Percentiles rank a stretch among this genome's conserved stretches.
phyloP scores from a whole-genome alignment of 1,140 invertebrate genomes.

The Drosophila varians region DNA sequence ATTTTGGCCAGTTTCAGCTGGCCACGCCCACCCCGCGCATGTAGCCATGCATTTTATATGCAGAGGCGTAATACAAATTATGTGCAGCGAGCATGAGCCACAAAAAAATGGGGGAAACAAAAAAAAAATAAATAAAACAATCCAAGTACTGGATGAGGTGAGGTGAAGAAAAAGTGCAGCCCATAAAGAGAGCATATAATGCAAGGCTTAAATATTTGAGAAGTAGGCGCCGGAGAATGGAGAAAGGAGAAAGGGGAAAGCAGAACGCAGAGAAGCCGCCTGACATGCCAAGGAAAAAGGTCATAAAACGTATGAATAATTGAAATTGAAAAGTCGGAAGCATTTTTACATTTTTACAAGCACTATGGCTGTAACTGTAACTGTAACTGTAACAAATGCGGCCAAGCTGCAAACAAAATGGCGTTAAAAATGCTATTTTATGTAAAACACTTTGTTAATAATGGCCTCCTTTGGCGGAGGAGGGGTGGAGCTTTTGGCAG shows the following conservation, averaged over 20 bases:
- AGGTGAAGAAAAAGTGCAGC: slow-evolving; percentile 13
- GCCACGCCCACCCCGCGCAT: slow-evolving; percentile 58
- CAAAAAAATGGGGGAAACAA: slow-evolving; percentile 3
- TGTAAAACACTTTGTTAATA: slow-evolving; percentile 80
- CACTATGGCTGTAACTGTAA: slow-evolving; percentile 32
- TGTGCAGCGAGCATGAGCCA: slow-evolving; percentile 54
- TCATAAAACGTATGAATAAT: slow-evolving; percentile 81
- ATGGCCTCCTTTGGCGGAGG: not conserved
- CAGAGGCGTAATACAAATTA: slow-evolving; percentile 67
- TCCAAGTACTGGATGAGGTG: slow-evolving; percentile 8
- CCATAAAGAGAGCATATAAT: slow-evolving; percentile 56
- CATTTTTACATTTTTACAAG: slow-evolving; percentile 68
- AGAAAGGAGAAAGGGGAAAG: not conserved
- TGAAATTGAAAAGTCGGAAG: slow-evolving; percentile 81
- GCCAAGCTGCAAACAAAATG: slow-evolving; percentile 56
- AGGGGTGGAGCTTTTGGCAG: not conserved
- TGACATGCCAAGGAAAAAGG: slow-evolving; percentile 72
- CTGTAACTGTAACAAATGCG: slow-evolving; percentile 52
- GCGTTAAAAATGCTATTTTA: slow-evolving; percentile 77
- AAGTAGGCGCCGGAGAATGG: slow-evolving; percentile 48
- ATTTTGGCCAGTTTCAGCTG: slow-evolving; percentile 33
- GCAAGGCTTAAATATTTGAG: slow-evolving; percentile 80
- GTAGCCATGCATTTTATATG: slow-evolving; percentile 76
- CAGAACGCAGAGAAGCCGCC: not conserved
- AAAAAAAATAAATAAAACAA: slow-evolving; percentile 20